Percentiles rank a stretch among this genome's conserved stretches.
Conservation (phyloP, 92 coral and sea anemone species). For the Zoanthus sansibaricus region DNA sequence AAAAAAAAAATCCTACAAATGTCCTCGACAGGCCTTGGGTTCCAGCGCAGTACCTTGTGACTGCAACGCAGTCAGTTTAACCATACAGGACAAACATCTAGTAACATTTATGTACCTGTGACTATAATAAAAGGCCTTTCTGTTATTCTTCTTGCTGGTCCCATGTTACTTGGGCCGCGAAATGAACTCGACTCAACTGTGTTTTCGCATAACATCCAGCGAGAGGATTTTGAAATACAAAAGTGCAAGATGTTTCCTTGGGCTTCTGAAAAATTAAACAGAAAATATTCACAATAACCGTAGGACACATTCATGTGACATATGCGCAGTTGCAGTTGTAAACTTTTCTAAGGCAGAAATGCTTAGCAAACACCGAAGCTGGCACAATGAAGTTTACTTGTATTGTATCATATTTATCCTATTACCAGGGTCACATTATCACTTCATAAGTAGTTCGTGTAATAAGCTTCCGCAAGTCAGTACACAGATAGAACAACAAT, state of each 20-base stretch:
- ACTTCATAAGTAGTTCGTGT: no score
- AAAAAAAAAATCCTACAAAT: no score
- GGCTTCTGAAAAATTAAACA: neutral
- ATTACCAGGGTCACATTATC: no score
- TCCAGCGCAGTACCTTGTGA: no score
- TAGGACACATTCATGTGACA: neutral
- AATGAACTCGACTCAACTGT: slow-evolving; percentile 59
- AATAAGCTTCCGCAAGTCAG: no score
- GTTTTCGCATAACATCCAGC: slow-evolving; percentile 76
- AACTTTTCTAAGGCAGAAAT: neutral
- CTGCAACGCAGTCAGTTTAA: no score
- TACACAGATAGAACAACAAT: no score
- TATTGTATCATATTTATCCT: no score
- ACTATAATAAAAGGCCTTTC: slow-evolving; percentile 91
- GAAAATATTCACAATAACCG: neutral
- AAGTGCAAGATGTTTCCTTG: slow-evolving; percentile 46
- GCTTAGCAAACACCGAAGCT: neutral
- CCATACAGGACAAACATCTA: neutral
- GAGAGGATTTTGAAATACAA: slow-evolving; percentile 43
- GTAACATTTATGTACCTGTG: slow-evolving; percentile 58
- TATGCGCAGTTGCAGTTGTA: neutral
- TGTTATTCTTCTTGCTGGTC: slow-evolving; percentile 91
- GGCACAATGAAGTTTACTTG: neutral
- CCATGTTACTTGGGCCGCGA: slow-evolving; percentile 90
- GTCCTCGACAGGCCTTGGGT: no score